Evolutionary conservation across 2,888 invertebrate species (phyloP), one percentile per base, ranked within the genome.

Genomic region (Hololepta plana): DNA sequence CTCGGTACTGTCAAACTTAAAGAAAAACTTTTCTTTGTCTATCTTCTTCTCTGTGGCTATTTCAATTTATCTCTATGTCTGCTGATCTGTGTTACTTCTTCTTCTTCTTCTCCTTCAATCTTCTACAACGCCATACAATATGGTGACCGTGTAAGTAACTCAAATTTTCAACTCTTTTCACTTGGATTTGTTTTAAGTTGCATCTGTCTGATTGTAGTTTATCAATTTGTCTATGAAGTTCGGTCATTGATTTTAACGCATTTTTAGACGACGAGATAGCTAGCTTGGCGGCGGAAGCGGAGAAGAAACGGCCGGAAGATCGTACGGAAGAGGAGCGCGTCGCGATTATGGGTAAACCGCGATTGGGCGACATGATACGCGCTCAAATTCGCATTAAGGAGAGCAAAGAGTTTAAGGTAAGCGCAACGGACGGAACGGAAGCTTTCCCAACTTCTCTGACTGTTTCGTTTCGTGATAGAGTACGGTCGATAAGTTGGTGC

Each of bases 361-460:
- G 81, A 41, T 66, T 88, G 34, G 96, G 96, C 3, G 91, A 93
- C 40, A 67, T 79, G 47, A 70, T 69, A 38, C 68, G 80, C 41
- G 79, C 85, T 31, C 77, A 82, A 60, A 70, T 98, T 45, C 71
- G 87, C 48, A 81, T 98, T 49, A 87, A 85, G 47, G 98, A 98
- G 58, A 95, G 91, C 63, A 87, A 88, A 57, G 96, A 98, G 59
- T 98, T 98, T 59, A 96, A 93, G 77, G 93, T 90, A 55, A 59
- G 58, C 35, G 8, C 12, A 10, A 20, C 10, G 10, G 10, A 20
- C 10, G 10, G 20, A 20, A 20, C 10, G 20, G 20, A 20, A 20
- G 4, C 20, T 10, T 10, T 20, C 10, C 10, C 10, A 20, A 10
- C 20, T 20, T 20, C 9, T 20, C 10, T 20, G 20, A 9, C 10